Evolutionary conservation across 2,113 vertebrate genomes (phyloP).

Genomic region (Cathartes aura): DNA sequence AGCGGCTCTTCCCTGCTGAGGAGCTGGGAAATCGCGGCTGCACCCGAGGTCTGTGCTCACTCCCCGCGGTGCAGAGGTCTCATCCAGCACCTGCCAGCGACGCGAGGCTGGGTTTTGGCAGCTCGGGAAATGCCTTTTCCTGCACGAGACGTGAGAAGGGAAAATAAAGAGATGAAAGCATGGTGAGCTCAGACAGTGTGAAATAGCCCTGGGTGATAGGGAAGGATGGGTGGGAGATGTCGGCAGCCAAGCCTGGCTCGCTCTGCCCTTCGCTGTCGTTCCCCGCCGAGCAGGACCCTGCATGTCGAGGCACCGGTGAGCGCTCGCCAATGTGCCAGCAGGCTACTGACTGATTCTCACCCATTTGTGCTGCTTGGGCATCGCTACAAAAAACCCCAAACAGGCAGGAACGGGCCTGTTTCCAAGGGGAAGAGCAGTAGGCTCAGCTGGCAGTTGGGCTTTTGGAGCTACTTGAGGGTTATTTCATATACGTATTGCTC

Average conservation of each 20-base stretch:
- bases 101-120: not conserved
- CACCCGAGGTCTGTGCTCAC: rapidly evolving
- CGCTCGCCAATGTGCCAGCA: not conserved
- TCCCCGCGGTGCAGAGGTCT: rapidly evolving
- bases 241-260: not conserved
- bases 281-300: not conserved
- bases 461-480: not conserved
- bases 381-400: not conserved
- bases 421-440: not conserved
- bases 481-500: rapidly evolving
- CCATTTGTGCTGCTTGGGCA: not conserved
- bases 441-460: not conserved
- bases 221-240: not conserved
- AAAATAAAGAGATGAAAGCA: not conserved
- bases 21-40: rapidly evolving
- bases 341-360: not conserved
- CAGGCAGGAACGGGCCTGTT: not conserved
- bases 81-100: not conserved
- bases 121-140: not conserved
- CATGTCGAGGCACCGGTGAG: not conserved
- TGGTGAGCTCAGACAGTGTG: not conserved
- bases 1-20: not conserved
- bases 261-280: rapidly evolving
- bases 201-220: not conserved
- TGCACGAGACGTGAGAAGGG: rapidly evolving